Percentiles rank a stretch among this genome's conserved stretches.
These are phyloP conservation scores for Ooceraea biroi DNA, from an alignment of 1,140 invertebrate species.

Conservation along the genomic window DNA sequence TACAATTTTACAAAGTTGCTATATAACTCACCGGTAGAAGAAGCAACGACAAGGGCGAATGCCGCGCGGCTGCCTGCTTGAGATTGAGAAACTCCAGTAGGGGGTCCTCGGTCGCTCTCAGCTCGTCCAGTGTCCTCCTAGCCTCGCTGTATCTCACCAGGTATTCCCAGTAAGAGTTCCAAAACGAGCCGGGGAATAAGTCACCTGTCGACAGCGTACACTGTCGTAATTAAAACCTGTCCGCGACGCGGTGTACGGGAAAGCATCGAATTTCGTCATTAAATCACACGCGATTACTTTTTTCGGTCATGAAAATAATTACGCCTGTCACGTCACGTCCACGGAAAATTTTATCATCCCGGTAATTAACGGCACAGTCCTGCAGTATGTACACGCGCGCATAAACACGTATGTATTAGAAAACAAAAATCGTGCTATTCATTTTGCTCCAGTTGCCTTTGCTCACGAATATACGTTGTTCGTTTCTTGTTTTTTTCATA, in stretches of 20 bases:
- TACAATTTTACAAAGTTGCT: slow-evolving; percentile 13
- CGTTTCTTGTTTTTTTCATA: not conserved
- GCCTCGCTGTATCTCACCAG: slow-evolving; percentile 83
- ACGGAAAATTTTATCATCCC: slow-evolving; percentile 31
- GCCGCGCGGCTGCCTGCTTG: slow-evolving; percentile 83
- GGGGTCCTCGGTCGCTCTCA: slow-evolving; percentile 81
- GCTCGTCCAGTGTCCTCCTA: slow-evolving; percentile 82
- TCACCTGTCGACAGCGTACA: slow-evolving; percentile 79
- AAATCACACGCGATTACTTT: slow-evolving; percentile 42
- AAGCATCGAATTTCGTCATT: slow-evolving; percentile 43
- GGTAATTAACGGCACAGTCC: slow-evolving; percentile 26
- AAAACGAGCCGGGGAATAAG: slow-evolving; percentile 84
- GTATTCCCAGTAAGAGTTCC: slow-evolving; percentile 85
- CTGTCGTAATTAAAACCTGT: slow-evolving; percentile 50
- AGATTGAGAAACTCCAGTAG: slow-evolving; percentile 83
- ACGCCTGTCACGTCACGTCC: slow-evolving; percentile 28
- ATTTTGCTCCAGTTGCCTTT: slow-evolving; percentile 1
- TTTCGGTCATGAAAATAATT: slow-evolving; percentile 32
- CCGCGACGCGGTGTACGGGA: not conserved
- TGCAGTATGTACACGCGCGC: not conserved
- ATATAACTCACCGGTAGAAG: slow-evolving; percentile 84
- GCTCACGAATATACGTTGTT: not conserved
- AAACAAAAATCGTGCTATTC: too few species aligned
- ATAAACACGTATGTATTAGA: slow-evolving; percentile 13
- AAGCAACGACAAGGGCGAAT: slow-evolving; percentile 83